Evolutionary conservation across 2,888 invertebrate genomes (phyloP).

Genomic region (Tenthredo mesomela): DNA sequence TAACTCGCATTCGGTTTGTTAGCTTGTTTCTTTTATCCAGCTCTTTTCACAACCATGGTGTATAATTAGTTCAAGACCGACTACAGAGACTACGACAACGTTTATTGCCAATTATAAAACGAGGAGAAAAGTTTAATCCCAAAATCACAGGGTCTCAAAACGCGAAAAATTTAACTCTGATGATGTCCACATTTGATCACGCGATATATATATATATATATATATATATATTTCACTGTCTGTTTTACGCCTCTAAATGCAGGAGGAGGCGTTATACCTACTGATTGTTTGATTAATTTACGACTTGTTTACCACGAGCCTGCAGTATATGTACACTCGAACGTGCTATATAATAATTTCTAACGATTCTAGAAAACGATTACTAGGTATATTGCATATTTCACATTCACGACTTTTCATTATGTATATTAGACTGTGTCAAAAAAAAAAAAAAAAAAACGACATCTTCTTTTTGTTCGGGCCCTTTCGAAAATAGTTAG

Average conservation of each 20-base stretch:
- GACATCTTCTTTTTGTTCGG: no score
- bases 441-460: no score
- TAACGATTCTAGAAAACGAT: constrained; percentile 8
- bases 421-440: no score
- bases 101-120: not conserved
- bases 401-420: not conserved
- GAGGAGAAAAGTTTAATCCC: not conserved
- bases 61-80: not conserved
- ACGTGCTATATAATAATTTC: not conserved
- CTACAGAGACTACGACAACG: not conserved
- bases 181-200: not conserved
- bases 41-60: not conserved
- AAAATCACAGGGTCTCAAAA: no score
- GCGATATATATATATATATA: no score
- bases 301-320: not conserved
- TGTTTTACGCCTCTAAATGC: not conserved
- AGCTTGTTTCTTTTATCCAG: not conserved
- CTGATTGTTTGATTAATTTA: not conserved
- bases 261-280: not conserved
- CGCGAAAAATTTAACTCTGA: not conserved
- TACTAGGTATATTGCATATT: not conserved
- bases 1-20: not conserved
- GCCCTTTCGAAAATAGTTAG: no score
- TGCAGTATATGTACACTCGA: not conserved
- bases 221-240: not conserved